Conservation (phyloP, 2,113 vertebrate species). For the Chaetops frenatus region DNA sequence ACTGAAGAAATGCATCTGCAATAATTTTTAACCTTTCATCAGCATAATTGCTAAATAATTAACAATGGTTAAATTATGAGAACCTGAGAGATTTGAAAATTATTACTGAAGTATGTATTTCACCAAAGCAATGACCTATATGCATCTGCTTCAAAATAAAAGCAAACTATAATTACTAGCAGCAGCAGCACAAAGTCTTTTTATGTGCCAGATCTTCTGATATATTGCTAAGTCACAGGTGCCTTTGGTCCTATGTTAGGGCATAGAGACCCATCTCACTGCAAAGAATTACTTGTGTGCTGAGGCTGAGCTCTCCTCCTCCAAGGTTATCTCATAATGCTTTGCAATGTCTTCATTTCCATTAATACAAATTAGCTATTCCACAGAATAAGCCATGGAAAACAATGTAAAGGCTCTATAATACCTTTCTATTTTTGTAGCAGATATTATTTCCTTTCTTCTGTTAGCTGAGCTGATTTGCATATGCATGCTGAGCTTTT, state of each 20-base stretch:
- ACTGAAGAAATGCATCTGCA: conserved; percentile 45
- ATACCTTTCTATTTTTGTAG: neutral
- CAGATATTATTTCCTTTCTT: neutral
- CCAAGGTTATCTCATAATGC: neutral
- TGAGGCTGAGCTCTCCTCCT: neutral
- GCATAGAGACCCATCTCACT: neutral
- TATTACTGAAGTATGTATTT: conserved; percentile 46
- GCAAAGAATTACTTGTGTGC: neutral
- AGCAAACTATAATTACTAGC: neutral
- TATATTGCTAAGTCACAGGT: neutral
- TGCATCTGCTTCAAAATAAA: conserved; percentile 28
- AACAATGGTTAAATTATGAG: conserved; percentile 62
- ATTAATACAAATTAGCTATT: neutral
- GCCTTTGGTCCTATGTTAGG: neutral
- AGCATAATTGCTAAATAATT: conserved; percentile 69
- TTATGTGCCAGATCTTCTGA: neutral
- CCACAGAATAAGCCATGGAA: neutral
- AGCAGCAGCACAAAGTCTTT: neutral
- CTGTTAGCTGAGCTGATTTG: neutral
- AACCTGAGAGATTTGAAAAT: conserved; percentile 55
- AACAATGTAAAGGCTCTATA: neutral
- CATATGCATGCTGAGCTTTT: neutral
- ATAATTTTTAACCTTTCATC: conserved; percentile 70
- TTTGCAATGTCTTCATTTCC: neutral
- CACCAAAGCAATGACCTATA: conserved; percentile 15